Base-by-base conservation (phyloP, 2,797 vertebrate species). In the Champsocephalus gunnari region DNA sequence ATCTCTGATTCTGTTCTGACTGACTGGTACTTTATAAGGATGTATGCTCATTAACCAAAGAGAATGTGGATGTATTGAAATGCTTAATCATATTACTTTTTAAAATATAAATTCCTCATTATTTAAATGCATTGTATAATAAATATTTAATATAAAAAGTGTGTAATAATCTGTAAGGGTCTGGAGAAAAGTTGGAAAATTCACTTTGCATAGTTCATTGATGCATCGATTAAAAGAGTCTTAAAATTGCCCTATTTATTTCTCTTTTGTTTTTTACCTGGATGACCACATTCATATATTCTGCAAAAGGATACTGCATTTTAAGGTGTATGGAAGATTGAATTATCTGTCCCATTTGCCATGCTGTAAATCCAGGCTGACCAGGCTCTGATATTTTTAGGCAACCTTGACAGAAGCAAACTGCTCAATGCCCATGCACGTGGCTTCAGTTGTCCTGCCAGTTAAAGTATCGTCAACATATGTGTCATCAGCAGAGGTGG, bases 61-160 rank as follows among this genome's bases (percentile, higher is more conserved):
- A 34, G 44, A 81, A 51, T 83, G 38, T 71, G 21, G 45, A 53
- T 80, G 47, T 74, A 65, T 78, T 80, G 28, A 75, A 78, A 82
- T 66, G 1, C 2, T 56, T 82, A 51, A 48, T 67, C 16, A 45
- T 70, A 12, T 71, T 53, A 19, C 4, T 24, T 55, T 75, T 53
- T 28, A 45, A 65, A 73, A 49, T 78, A 57, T 56, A 58, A 54
- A 67, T 53, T 34, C 12, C 28, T 77, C 34, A n/a, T n/a, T 93
- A 92, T 90, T 92, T 93, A 92, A 84, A 85, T 83, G 41, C 38
- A 63, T 79, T 81, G 5, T 70, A 68, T 45, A 88, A 90, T 88
- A 89, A 92, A 85, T 92, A 88, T 89, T 91, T 89, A 77, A 87
- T 73, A 78, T 58, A 45, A 77, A 10, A 71, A 47, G 0, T 28